Conservation (phyloP, 1,140 invertebrate genomes). For the Achatina immaculata region DNA sequence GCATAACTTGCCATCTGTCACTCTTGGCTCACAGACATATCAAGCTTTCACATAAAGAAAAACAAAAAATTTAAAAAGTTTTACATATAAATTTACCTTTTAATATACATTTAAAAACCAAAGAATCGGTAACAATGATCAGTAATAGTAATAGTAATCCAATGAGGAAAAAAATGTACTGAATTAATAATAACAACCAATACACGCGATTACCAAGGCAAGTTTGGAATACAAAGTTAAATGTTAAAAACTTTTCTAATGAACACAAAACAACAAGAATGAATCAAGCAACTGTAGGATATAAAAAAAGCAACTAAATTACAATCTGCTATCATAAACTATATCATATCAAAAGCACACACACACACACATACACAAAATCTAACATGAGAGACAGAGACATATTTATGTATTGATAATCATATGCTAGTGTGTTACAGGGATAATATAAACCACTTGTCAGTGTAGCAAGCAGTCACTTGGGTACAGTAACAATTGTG, state of each 20-base stretch:
- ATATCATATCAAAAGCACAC: conserved; percentile 39
- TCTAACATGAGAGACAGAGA: not conserved
- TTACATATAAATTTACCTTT: conserved; percentile 41
- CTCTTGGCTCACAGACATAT: too few relatives aligned
- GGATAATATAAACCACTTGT: too few relatives aligned
- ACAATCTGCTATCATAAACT: conserved; percentile 25
- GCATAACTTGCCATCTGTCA: too few relatives aligned
- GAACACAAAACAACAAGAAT: conserved; percentile 24
- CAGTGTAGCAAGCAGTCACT: too few relatives aligned
- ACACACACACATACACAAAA: not conserved
- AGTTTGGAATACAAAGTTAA: conserved; percentile 38
- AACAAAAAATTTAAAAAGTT: too few relatives aligned
- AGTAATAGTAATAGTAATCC: conserved; percentile 38
- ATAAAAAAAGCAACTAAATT: conserved; percentile 31
- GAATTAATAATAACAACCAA: conserved; percentile 38
- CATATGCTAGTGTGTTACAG: too few relatives aligned
- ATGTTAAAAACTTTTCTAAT: conserved; percentile 26
- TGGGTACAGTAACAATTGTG: too few relatives aligned
- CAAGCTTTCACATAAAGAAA: too few relatives aligned
- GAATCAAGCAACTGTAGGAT: conserved; percentile 26
- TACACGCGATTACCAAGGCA: conserved; percentile 39
- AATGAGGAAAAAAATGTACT: conserved; percentile 32
- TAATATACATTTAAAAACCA: conserved; percentile 41
- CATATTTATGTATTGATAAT: not conserved
- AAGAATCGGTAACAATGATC: conserved; percentile 39